Evolutionary conservation across 2,888 invertebrate genomes (phyloP).

Genomic region (Euzophera pinguis): DNA sequence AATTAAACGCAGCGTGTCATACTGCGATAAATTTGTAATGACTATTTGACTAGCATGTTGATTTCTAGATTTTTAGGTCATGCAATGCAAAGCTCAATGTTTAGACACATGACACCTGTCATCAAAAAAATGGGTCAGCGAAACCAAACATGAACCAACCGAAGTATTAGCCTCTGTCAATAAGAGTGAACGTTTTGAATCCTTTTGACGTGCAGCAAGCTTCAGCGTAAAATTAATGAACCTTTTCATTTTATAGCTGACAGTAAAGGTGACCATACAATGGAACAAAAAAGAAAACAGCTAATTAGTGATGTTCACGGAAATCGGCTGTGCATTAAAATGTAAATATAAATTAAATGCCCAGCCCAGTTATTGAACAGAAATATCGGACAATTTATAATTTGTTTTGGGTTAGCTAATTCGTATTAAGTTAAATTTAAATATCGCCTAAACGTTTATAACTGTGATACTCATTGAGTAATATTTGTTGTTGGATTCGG

Average conservation of each 20-base stretch:
- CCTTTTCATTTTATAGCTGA: constrained; percentile 31
- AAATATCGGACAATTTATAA: neutral
- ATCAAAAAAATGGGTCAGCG: constrained; percentile 43
- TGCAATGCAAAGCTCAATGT: constrained; percentile 34
- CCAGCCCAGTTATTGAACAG: constrained; percentile 19
- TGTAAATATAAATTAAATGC: constrained; percentile 54
- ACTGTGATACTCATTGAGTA: too few species aligned
- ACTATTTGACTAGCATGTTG: neutral
- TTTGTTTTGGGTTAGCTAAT: too few species aligned
- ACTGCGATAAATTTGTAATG: neutral
- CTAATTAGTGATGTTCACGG: constrained; percentile 43
- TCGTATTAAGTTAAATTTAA: too few species aligned
- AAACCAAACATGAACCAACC: constrained; percentile 47
- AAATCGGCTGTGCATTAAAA: constrained; percentile 32
- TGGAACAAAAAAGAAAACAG: constrained; percentile 23
- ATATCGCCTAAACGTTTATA: too few species aligned
- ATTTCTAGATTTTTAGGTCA: constrained; percentile 54
- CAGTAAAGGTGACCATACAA: constrained; percentile 33
- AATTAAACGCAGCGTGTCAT: constrained; percentile 2
- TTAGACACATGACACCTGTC: constrained; percentile 40
- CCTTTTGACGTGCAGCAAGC: constrained; percentile 22
- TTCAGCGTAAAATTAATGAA: constrained; percentile 27
- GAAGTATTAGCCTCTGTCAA: constrained; percentile 38
- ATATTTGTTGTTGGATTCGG: too few species aligned
- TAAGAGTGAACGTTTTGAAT: constrained; percentile 53